phyloP scores from a whole-genome alignment of 2,888 invertebrate species.

The Sminthurinus aureus region DNA sequence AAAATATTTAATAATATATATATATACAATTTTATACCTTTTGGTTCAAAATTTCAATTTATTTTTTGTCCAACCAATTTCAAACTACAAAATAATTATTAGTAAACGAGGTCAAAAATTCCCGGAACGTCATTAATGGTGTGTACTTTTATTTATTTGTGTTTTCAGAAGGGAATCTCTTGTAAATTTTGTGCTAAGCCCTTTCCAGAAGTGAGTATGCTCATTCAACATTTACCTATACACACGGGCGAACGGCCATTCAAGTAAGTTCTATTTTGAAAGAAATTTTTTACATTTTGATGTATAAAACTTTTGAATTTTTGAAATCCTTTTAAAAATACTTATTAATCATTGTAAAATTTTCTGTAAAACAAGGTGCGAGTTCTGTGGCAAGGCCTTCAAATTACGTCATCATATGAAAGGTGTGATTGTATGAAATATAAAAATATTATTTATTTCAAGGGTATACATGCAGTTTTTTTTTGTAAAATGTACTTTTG shows the following conservation, averaged over 20 bases:
- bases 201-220: slow-evolving; percentile 87
- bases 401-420: slow-evolving; percentile 93
- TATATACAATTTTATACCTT: background rate
- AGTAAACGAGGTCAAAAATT: slow-evolving; percentile 62
- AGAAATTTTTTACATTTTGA: background rate
- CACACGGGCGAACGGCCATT: slow-evolving; percentile 91
- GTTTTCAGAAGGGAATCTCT: too few relatives aligned
- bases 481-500: too few relatives aligned
- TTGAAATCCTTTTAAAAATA: background rate
- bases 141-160: too few relatives aligned
- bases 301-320: background rate
- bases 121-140: too few relatives aligned
- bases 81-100: slow-evolving; percentile 13
- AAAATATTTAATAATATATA: background rate
- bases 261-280: slow-evolving; percentile 71
- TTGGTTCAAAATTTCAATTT: background rate
- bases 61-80: background rate
- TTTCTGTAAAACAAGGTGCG: background rate
- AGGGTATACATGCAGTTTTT: too few relatives aligned
- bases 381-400: slow-evolving; percentile 93
- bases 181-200: slow-evolving; percentile 94
- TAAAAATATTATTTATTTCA: too few relatives aligned
- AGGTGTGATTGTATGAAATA: too few relatives aligned
- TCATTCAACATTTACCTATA: slow-evolving; percentile 86
- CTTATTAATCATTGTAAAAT: background rate